Evolutionary conservation across 2,888 invertebrate genomes (phyloP), one percentile per base, ranked within the genome.

Genomic region (Orchesellides sinensis): DNA sequence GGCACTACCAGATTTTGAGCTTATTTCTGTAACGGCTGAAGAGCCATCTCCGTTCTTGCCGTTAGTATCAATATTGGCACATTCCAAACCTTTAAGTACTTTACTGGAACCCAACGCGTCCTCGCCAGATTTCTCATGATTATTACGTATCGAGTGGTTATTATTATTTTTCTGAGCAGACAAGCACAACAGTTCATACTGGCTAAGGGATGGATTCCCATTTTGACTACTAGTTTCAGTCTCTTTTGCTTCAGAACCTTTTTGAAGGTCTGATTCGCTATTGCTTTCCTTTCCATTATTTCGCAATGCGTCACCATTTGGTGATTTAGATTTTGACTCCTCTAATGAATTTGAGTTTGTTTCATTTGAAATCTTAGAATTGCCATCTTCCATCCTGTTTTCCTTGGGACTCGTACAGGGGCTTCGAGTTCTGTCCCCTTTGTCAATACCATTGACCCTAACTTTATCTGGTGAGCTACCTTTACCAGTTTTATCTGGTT

Each of bases 131-230:
- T 32, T 35, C 19, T 63, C 73, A 17, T 52, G 63, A 27, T 52
- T 49, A 52, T 49, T 61, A n/a, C 49, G 47, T 40, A 52, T 27
- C 14, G 63, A 56, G 5, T 63, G 59, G 23, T 35, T 49, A 29
- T 73, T 73, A 52, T 73, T 73, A 32, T 73, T 73, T 25, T 72
- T 72, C 21, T 73, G 73, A 73, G 63, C 73, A 12, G 73, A 63
- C 29, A 73, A 35, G 35, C 73, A 63, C 32, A 63, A 5, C 10
- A 73, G 14, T 47, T 63, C 63, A 12, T 21, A 49, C 49, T 49
- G 1, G 0, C 52, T 63, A 1, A 73, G 49, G n/a, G 32, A 19
- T 17, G 0, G 1, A 19, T 61, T 61, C 17, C 10, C 61, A n/a
- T 29, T 23, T 14, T 29, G 29, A 32, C 12, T 54, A 14, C 25